Evolutionary conservation across 2,797 vertebrate species (phyloP).

Genomic region (Caiman crocodilus): DNA sequence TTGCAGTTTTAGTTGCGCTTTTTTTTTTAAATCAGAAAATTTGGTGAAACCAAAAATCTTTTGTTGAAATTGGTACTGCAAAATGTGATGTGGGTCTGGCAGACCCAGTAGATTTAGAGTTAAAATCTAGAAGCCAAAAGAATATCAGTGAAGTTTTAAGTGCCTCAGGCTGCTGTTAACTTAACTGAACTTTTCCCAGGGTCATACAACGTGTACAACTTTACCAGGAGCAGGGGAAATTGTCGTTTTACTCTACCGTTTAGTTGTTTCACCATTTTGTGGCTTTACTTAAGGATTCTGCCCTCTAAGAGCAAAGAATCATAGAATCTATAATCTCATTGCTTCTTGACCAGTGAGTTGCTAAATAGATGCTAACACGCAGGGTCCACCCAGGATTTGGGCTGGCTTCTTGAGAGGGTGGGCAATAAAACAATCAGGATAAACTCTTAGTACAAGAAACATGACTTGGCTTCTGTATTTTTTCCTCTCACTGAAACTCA

Average conservation of each 20-base stretch:
- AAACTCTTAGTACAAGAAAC: background rate
- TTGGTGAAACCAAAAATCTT: background rate
- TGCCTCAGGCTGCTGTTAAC: background rate
- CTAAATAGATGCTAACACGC: background rate
- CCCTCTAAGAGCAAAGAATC: background rate
- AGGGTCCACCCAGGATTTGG: background rate
- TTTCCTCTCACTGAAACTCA: background rate
- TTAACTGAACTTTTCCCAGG: background rate
- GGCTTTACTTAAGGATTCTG: background rate
- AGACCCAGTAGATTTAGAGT: background rate
- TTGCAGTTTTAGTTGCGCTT: background rate
- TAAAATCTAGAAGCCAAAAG: slow-evolving; percentile 24
- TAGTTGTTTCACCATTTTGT: background rate
- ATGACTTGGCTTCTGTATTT: background rate
- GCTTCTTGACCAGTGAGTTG: background rate
- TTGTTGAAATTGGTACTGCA: background rate
- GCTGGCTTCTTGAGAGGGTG: background rate
- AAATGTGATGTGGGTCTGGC: accelerated
- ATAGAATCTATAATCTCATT: background rate
- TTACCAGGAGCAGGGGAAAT: background rate
- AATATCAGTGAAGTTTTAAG: background rate
- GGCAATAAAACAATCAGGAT: background rate
- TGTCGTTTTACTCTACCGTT: background rate
- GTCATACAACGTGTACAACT: background rate
- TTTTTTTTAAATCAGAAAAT: background rate